Base-by-base conservation (phyloP, 2,113 vertebrate species). In the Baryphthengus martii region DNA sequence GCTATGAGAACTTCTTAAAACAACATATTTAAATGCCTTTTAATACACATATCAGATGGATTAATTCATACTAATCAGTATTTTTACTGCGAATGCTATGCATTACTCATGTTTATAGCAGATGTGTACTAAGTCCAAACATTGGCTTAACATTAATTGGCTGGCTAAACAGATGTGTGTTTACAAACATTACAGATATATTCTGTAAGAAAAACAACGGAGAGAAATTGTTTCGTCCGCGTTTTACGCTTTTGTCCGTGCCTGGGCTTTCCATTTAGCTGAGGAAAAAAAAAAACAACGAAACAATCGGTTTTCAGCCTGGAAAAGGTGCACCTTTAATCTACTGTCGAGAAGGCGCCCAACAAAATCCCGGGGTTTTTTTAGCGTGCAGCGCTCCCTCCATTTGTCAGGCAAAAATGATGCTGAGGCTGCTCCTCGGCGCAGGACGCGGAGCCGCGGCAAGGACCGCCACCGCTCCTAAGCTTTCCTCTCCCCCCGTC, bases 91-190 rank as follows among this genome's bases (percentile, higher is more conserved):
- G 92, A 98, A 97, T 90, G 97, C 96, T 96, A 80, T 87, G 95
- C 98, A 98, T 98, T 98, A 98, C 95, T 98, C 97, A 98, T 97
- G 96, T 98, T 98, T 98, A 98, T 98, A 98, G 97, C 94, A 98
- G 97, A 98, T 67, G 95, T 35, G 85, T 95, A 90, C 63, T 96
- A 95, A 97, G 74, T 97, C 97, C 97, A 98, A 98, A 98, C 98
- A 98, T 98, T 98, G 97, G 98, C 97, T 98, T 98, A 98, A 94
- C 92, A 77, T 97, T 98, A 98, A 98, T 98, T 98, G 97, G 97
- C 94, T 98, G 97, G 97, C 96, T 97, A 98, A 98, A 98, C 96
- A 97, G 97, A 98, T 97, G 97, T 81, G 93, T 96, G 80, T 97
- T 97, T 97, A 97, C 97, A 93, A 98, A 96, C 61, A 96, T 92